Evolutionary conservation across 53 echinoderm and acorn worm genomes (phyloP), one percentile per base, ranked within the genome.

Genomic region (Apostichopus leukothele): DNA sequence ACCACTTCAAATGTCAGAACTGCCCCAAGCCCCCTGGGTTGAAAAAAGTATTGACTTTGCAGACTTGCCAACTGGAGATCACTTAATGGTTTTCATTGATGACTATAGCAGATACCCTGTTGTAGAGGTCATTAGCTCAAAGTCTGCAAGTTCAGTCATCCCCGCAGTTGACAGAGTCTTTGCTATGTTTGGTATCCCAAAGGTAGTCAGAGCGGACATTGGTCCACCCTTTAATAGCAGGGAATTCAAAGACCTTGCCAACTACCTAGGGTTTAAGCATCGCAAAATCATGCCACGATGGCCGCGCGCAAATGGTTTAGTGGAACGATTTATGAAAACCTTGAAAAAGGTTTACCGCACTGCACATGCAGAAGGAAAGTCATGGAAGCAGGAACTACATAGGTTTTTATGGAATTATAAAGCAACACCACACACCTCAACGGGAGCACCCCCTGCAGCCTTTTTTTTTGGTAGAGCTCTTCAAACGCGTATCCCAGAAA

Each of bases 291-390:
- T 90, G 5, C 95, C 93, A 12, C 81, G 83, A 51, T 93, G 93
- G 93, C 95, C 93, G 9, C 81, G 88, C 51, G 95, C 91, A 68
- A 95, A 95, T 67, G 91, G 88, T 7, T 91, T 93, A 81, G 95
- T 89, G 10, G 93, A 93, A 85, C 75, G 93, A 10, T 95, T 95
- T 19, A 89, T 89, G 89, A 7, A 51, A 14, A 85, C 61, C 4
- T 12, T 83, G 5, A 50, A 83, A 52, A 20, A 84, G 59, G 20
- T 25, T 4, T 26, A 67, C 23, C 74, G 59, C 53, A 53, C 84
- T 52, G 84, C 90, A 83, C 67, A 5, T 12, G 84, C 57, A 22
- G 53, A 71, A 73, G 74, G 60, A 7, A 90, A 83, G 18, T 16
- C 8, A 1, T 74, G 83, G 83, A 83, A 90, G 25, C 90, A 83